Conservation (phyloP, 2,797 vertebrate genomes). For the Peromyscus attwateri region DNA sequence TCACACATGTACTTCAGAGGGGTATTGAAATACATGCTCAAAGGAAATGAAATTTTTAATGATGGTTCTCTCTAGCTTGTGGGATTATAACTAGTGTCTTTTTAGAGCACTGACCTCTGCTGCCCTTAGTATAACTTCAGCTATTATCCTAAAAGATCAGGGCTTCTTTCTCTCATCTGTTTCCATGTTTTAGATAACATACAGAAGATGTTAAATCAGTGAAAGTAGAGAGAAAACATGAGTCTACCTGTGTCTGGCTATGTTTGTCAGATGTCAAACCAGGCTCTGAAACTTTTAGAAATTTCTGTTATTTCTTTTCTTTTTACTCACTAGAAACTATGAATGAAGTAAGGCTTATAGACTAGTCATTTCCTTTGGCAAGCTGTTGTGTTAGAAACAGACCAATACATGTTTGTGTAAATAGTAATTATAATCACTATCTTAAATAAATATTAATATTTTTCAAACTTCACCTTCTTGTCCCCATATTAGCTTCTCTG, state of each 20-base stretch:
- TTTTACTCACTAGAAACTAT: neutral
- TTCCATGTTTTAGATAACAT: neutral
- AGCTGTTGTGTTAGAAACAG: neutral
- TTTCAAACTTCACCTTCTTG: neutral
- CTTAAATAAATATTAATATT: neutral
- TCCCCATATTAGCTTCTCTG: neutral
- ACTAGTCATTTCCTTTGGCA: neutral
- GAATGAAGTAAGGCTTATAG: neutral
- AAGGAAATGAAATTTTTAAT: neutral
- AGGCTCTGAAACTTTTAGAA: neutral
- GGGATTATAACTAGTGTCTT: neutral
- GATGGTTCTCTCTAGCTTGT: neutral
- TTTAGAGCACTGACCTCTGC: neutral
- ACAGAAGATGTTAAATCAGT: neutral
- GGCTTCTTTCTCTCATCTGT: neutral
- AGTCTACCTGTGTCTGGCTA: neutral
- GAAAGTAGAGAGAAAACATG: neutral
- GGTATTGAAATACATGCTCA: neutral
- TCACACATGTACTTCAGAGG: neutral
- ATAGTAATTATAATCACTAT: neutral
- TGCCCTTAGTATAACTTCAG: conserved; percentile 1
- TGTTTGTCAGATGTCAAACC: neutral
- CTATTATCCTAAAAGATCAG: neutral
- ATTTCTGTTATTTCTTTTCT: neutral
- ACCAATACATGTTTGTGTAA: neutral